A percentile compares a stretch with the other conserved stretches of the same genome.
phyloP scores from a whole-genome alignment of 2,113 vertebrate genomes.

The Carettochelys insculpta region DNA sequence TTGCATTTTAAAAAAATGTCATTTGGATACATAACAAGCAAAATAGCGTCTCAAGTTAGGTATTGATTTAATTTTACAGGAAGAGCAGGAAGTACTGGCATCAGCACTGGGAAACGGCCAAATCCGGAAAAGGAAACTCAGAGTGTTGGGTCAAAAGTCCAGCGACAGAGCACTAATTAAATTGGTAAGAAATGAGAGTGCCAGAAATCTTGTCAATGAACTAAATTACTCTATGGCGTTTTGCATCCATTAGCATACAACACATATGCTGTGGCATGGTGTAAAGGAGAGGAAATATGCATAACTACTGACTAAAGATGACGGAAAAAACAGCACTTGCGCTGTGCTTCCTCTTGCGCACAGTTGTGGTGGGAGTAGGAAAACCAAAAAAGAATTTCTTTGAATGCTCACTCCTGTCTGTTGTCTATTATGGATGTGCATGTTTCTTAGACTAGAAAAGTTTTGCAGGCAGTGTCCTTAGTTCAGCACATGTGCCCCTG shows the following conservation, averaged over 20 bases:
- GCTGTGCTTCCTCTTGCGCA: background rate
- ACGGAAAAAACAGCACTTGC: background rate
- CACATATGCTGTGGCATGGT: background rate
- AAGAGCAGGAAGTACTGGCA: slow-evolving; percentile 69
- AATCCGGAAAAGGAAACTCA: slow-evolving; percentile 80
- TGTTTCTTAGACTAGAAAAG: background rate
- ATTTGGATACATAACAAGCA: background rate
- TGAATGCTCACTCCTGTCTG: background rate
- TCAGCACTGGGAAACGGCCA: slow-evolving; percentile 78
- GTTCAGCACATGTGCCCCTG: background rate
- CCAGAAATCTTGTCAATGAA: slow-evolving; percentile 3
- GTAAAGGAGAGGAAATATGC: background rate
- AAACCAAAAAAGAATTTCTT: background rate
- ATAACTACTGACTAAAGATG: background rate
- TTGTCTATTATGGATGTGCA: background rate
- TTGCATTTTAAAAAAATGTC: background rate
- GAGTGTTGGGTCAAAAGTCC: slow-evolving; percentile 79
- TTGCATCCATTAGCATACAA: background rate
- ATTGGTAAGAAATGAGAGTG: slow-evolving; percentile 67
- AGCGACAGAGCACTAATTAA: slow-evolving; percentile 80
- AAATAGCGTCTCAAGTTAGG: slow-evolving; percentile 39
- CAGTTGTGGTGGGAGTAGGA: background rate
- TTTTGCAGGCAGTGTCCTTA: background rate
- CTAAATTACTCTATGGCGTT: slow-evolving; percentile 3
- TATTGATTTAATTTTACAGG: slow-evolving; percentile 72